These are phyloP conservation scores for Ambastaia sidthimunki DNA, from an alignment of 2,797 vertebrate species.

Conservation along the genomic window DNA sequence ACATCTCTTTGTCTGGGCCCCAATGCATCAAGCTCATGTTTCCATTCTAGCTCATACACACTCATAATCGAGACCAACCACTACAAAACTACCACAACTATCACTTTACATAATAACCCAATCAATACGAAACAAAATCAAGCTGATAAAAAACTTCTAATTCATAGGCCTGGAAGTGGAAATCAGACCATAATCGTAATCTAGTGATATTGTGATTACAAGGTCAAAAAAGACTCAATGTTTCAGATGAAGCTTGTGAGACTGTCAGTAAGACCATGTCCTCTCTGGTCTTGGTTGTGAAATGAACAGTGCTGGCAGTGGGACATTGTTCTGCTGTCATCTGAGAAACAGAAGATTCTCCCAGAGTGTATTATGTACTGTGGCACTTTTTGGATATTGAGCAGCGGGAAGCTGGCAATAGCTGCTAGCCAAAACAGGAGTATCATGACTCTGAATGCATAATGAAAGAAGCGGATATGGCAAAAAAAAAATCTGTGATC, in stretches of 20 bases:
- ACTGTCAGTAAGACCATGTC: constrained; percentile 10
- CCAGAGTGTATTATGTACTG: constrained; percentile 68
- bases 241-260: background rate
- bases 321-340: constrained; percentile 71
- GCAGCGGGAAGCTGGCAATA: constrained; percentile 84
- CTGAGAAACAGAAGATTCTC: constrained; percentile 70
- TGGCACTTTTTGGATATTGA: constrained; percentile 73
- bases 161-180: background rate
- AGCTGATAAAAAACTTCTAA: background rate
- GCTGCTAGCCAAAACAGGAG: constrained; percentile 83
- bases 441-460: constrained; percentile 95
- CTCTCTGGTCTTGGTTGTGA: constrained; percentile 65
- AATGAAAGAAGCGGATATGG: constrained; percentile 92
- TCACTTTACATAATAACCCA: background rate
- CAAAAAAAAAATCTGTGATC: constrained; percentile 90
- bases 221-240: background rate
- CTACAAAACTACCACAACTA: background rate
- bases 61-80: background rate
- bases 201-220: background rate
- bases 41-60: background rate
- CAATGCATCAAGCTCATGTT: background rate
- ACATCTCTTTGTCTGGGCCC: background rate
- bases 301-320: constrained; percentile 74
- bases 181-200: background rate
- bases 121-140: background rate